phyloP scores from a whole-genome alignment of 2,888 invertebrate genomes.

The Furcula furcula region DNA sequence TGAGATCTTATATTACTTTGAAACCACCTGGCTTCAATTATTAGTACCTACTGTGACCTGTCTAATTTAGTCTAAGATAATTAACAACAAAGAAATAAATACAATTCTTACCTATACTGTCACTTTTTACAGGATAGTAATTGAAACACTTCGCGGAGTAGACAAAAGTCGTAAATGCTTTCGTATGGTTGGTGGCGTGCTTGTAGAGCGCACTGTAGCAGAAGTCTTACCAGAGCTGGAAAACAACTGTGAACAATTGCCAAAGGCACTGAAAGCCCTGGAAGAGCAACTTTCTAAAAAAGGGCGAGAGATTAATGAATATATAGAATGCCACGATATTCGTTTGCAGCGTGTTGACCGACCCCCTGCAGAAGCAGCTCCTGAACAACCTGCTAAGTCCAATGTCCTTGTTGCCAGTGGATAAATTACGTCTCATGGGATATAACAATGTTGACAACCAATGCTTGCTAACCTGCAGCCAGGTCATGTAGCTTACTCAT shows the following conservation, averaged over 20 bases:
- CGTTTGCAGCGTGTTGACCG: constrained; percentile 83
- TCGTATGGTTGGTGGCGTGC: constrained; percentile 95
- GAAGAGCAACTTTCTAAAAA: constrained; percentile 92
- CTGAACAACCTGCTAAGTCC: constrained; percentile 58
- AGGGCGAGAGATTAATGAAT: constrained; percentile 95
- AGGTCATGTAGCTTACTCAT: no score
- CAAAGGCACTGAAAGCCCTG: constrained; percentile 88
- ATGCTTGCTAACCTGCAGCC: no score
- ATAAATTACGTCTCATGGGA: no score
- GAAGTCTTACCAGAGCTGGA: constrained; percentile 93
- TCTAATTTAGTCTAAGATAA: no score
- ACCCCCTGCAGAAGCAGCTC: constrained; percentile 36
- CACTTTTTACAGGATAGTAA: constrained; percentile 94
- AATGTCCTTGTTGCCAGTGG: constrained; percentile 80
- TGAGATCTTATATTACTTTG: no score
- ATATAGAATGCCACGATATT: constrained; percentile 94
- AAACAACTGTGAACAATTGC: constrained; percentile 90
- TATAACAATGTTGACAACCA: no score
- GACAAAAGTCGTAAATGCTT: constrained; percentile 94
- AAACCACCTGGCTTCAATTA: no score
- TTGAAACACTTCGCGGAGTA: constrained; percentile 94
- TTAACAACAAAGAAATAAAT: no score
- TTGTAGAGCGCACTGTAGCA: constrained; percentile 95
- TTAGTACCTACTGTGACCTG: no score
- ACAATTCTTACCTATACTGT: no score